Percentiles rank a stretch among this genome's conserved stretches.
These are phyloP conservation scores for Todus mexicanus DNA, from an alignment of 2,797 vertebrate genomes.

Conservation along the genomic window DNA sequence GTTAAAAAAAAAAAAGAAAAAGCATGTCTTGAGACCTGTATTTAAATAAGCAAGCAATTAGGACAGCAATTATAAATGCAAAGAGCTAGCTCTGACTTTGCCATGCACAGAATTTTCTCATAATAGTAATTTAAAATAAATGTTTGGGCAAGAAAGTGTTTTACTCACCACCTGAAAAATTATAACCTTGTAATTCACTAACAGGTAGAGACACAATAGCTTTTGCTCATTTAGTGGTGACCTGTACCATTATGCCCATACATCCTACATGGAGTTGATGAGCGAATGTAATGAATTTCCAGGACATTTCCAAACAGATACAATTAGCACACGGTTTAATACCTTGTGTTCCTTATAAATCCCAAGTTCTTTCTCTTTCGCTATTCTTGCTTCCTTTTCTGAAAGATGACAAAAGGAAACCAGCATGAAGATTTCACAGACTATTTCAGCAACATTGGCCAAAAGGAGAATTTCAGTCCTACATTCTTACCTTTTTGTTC, in stretches of 20 bases:
- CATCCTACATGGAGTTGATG: not conserved
- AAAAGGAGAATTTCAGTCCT: slow-evolving; percentile 26
- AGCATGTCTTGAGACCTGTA: not conserved
- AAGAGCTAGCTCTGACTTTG: not conserved
- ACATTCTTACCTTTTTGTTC: slow-evolving; percentile 87
- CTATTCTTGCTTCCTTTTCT: slow-evolving; percentile 94
- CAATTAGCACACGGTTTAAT: slow-evolving; percentile 27
- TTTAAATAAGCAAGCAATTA: slow-evolving; percentile 56
- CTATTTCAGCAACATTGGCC: not conserved
- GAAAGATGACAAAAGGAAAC: slow-evolving; percentile 60
- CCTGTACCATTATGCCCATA: not conserved
- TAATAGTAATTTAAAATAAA: not conserved
- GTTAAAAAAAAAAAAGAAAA: slow-evolving; percentile 13
- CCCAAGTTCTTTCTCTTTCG: slow-evolving; percentile 94
- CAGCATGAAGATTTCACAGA: slow-evolving; percentile 23
- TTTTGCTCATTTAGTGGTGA: not conserved
- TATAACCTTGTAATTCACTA: not conserved
- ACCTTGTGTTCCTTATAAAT: slow-evolving; percentile 97
- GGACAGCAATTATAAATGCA: slow-evolving; percentile 14
- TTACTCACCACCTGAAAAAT: slow-evolving; percentile 14
- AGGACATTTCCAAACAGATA: slow-evolving; percentile 40
- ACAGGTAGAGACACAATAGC: not conserved
- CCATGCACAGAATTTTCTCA: slow-evolving; percentile 23
- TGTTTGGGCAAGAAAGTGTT: slow-evolving; percentile 1
- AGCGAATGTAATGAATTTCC: not conserved